phyloP scores from a whole-genome alignment of 2,888 invertebrate species.

The Lypha dubia region DNA sequence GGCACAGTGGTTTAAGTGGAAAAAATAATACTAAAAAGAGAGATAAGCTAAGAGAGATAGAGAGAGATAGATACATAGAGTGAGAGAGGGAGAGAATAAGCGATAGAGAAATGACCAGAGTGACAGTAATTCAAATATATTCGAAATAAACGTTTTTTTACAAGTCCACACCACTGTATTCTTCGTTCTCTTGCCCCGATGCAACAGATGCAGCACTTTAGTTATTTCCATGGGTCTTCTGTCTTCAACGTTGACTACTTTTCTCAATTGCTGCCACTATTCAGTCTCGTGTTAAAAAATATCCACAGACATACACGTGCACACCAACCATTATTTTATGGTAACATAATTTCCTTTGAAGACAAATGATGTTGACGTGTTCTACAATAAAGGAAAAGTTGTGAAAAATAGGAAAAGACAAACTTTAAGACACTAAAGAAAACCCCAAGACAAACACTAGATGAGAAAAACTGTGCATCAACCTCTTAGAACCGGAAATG shows the following conservation, averaged over 20 bases:
- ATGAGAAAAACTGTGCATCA: slow-evolving; percentile 45
- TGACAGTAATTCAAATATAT: too few relatives aligned
- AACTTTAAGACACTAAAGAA: slow-evolving; percentile 18
- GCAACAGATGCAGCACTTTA: neutral
- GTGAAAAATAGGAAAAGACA: slow-evolving; percentile 19
- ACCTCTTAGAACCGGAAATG: slow-evolving; percentile 32
- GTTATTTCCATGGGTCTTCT: neutral
- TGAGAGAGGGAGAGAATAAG: too few relatives aligned
- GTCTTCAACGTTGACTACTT: neutral
- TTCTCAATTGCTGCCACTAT: slow-evolving; percentile 4
- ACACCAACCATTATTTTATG: slow-evolving; percentile 63
- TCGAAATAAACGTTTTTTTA: too few relatives aligned
- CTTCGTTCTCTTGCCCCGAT: neutral
- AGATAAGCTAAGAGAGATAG: too few relatives aligned
- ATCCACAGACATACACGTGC: neutral
- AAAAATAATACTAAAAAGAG: too few relatives aligned
- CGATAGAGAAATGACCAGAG: too few relatives aligned
- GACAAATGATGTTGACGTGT: slow-evolving; percentile 72
- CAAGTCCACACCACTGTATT: slow-evolving; percentile 46
- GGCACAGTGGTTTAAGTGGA: slow-evolving; percentile 31
- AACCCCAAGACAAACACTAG: slow-evolving; percentile 32
- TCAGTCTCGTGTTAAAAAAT: neutral
- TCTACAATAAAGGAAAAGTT: slow-evolving; percentile 47
- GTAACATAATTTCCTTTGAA: slow-evolving; percentile 68
- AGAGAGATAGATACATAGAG: too few relatives aligned